Conservation (phyloP, 2,113 vertebrate genomes). For the Triplophysa siluroides region DNA sequence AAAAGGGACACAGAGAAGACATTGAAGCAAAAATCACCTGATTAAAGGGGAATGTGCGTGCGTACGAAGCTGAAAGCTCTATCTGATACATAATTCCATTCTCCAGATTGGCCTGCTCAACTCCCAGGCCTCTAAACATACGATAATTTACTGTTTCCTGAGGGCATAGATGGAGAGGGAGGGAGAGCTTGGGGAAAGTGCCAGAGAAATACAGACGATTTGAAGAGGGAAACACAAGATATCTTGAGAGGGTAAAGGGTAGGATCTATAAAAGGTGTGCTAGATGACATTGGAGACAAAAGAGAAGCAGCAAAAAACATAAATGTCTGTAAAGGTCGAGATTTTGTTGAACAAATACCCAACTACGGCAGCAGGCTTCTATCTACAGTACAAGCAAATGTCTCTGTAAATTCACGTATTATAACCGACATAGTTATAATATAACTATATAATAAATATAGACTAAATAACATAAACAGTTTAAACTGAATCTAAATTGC, state of each 20-base stretch:
- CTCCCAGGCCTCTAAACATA: constrained; percentile 54
- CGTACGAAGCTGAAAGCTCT: constrained; percentile 48
- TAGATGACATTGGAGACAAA: not conserved
- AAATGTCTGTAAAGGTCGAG: no score
- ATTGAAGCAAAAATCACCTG: constrained; percentile 51
- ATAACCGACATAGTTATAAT: no score
- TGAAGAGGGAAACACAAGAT: constrained; percentile 6
- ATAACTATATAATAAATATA: no score
- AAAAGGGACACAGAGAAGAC: constrained; percentile 48
- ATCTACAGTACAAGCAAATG: no score
- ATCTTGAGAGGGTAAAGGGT: not conserved
- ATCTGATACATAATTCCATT: constrained; percentile 49
- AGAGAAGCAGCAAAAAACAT: not conserved
- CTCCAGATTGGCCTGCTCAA: constrained; percentile 54
- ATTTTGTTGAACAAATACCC: no score
- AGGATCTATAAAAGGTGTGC: not conserved
- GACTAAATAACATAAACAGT: no score
- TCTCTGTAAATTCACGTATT: not conserved
- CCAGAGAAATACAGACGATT: constrained; percentile 50
- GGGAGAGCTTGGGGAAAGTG: constrained; percentile 55
- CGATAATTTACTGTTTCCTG: constrained; percentile 60
- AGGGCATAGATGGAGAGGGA: constrained; percentile 53
- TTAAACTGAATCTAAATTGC: no score
- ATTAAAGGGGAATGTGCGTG: constrained; percentile 56
- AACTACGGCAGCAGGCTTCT: no score